Base-by-base conservation (phyloP, 1,140 invertebrate genomes). In the Bombus vancouverensis region DNA sequence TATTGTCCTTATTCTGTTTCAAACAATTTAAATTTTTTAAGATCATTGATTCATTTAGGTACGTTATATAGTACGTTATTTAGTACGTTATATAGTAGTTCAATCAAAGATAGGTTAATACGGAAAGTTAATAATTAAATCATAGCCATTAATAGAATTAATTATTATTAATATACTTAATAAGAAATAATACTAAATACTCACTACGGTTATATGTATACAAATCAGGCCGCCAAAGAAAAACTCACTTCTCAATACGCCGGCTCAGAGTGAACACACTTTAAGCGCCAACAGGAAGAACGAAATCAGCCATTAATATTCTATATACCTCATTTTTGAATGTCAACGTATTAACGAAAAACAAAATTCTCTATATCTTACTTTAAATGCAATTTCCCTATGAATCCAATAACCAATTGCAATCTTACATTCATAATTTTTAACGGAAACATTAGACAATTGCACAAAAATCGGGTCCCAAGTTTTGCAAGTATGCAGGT, bases 231-330 rank as follows among this genome's bases (percentile, higher is more conserved):
- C 59, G 44, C 18, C 22, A 42, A 10, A 25, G 47, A 15, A 22
- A n/a, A 9, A 28, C 15, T 65, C 2, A 39, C n/a, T 25, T 68
- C 44, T 78, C 42, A 39, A 77, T 57, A 83, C 39, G 65, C 81
- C 81, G 74, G 65, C 47, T 70, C 72, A 66, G 25, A 65, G 0
- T 22, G 10, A 57, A 81, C 42, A 78, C 28, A 32, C 34, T 68
- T 75, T 42, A 34, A 78, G 44, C 81, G 81, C 81, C 62, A 83
- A 83, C 74, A 83, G 81, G 81, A 83, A 78, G 74, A 10, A 57
- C 34, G 28, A 70, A 53, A 28, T 78, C 62, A 12, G 74, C 81
- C 81, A 83, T 83, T 28, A 37, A 9, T 13, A 10, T 70, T 59
- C 10, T n/a, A 6, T 32, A 32, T n/a, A 3, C 10, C 32, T 18